These are phyloP conservation scores for Neomorphus geoffroyi DNA, from an alignment of 2,797 vertebrate species.

Conservation along the genomic window DNA sequence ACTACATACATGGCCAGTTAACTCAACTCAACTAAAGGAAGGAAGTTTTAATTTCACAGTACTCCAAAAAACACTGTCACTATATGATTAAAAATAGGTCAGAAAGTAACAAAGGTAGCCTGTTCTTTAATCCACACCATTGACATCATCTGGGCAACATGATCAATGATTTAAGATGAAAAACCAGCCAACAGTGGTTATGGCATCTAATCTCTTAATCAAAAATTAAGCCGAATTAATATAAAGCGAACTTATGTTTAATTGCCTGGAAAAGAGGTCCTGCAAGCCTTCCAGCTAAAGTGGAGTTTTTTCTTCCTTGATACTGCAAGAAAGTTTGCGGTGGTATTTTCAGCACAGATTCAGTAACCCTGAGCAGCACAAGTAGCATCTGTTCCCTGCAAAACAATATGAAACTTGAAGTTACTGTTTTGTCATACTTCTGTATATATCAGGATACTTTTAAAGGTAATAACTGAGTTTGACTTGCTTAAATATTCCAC, in stretches of 20 bases:
- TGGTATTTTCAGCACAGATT: slow-evolving; percentile 96
- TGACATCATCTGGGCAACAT: neutral
- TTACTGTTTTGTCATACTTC: neutral
- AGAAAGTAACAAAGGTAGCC: neutral
- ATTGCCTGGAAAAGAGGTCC: slow-evolving; percentile 96
- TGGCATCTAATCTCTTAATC: neutral
- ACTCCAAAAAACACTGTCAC: neutral
- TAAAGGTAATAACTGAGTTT: neutral
- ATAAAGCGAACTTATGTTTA: slow-evolving; percentile 22
- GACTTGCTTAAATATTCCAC: neutral
- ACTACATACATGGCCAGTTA: neutral
- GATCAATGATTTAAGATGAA: neutral
- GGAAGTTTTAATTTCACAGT: neutral
- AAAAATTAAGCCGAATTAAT: neutral
- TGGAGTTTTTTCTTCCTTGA: slow-evolving; percentile 91
- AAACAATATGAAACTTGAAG: slow-evolving; percentile 54
- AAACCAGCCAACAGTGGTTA: neutral
- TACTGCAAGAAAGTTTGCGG: slow-evolving; percentile 90
- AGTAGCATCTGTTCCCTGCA: slow-evolving; percentile 95
- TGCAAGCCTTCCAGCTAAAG: slow-evolving; percentile 93
- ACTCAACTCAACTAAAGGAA: neutral
- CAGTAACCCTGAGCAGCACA: slow-evolving; percentile 95
- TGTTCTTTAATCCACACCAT: neutral
- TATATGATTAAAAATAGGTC: neutral
- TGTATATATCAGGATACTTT: neutral